Evolutionary conservation across 2,113 vertebrate species (phyloP), one percentile per base, ranked within the genome.

Genomic region (Calonectris borealis): DNA sequence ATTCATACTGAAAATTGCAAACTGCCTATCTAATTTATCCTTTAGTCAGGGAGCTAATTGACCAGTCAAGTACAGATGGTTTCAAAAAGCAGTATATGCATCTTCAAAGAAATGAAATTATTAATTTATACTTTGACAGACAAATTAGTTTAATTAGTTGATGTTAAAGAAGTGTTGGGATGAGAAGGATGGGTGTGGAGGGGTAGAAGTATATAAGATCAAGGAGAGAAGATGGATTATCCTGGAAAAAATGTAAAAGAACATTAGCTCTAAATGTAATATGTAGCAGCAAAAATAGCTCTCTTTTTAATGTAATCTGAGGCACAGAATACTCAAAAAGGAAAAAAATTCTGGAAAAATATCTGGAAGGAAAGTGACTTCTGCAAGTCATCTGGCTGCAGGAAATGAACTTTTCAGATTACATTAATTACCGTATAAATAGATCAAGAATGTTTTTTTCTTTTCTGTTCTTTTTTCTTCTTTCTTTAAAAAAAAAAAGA

Each of bases 1-100:
- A 81, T 83, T 88, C 49, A 54, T 83, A 96, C 14, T 73, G 51
- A 76, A 94, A 83, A 83, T 93, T 90, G 49, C 46, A 55, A 90
- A 73, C 25, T 83, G 25, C 27, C 15, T 54, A 22, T 82, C 54
- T 90, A 80, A 77, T 90, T 77, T 90, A 66, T 95, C 32, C 71
- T 92, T 66, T 86, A 75, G 83, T 92, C 83, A 51, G 46, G 22
- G 32, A 92, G 29, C 36, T 90, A 92, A 93, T 73, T 83, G 83
- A 88, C 64, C 54, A 73, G 52, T 72, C 76, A 86, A 86, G 40
- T 70, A 92, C 49, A 73, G 49, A 65, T 86, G 49, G 13, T 77
- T 95, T 92, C 16, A 57, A 88, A 88, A 88, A 57, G 15, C 21
- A 34, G 16, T 40, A 49, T 62, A 60, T 65, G 4, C 9, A 42